Base-by-base conservation (phyloP, 2,113 vertebrate species). In the Planiliza haematocheilus region DNA sequence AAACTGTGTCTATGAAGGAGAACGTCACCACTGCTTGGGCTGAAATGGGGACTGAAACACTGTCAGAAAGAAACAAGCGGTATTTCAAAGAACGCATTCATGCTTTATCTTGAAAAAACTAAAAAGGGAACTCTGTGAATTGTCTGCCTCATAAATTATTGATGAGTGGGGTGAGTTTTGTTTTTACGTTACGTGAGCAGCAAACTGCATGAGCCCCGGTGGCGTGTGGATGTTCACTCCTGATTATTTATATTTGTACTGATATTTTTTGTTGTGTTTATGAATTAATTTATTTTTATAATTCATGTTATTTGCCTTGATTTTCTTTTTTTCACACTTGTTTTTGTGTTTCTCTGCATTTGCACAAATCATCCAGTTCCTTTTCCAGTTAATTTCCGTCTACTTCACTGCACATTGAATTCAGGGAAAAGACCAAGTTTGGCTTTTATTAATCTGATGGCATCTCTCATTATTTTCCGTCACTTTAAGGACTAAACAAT, bases 221-320 rank as follows among this genome's bases (percentile, higher is more conserved):
- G 86, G 87, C 79, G 42, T 62, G 81, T 85, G 37, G 39, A 70
- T 36, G 49, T 70, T 67, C 45, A 74, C 48, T 76, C 43, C 39
- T 55, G 14, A n/a, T 73, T 71, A 66, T 81, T 90, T 77, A 49
- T 81, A 42, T 81, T 76, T 85, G 51, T 71, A 64, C 38, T 71
- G 55, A 34, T 57, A 71, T 74, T 68, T 82, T 59, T n/a, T 1
- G 55, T 66, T 70, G 17, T 60, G 55, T 83, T 83, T 74, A 52
- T 82, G 49, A 3, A 43, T 62, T 74, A 3, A 70, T 87, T 86
- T 73, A 73, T 83, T 84, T 90, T 88, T 89, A 48, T 86, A 43
- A 80, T 71, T 68, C 51, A 30, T 78, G 72, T 52, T 60, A 61
- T 76, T 81, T 84, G 81, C 88, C 78, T 89, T 89, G 65, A 72